Conservation (phyloP, 2,888 invertebrate genomes). For the Calameuta filiformis region DNA sequence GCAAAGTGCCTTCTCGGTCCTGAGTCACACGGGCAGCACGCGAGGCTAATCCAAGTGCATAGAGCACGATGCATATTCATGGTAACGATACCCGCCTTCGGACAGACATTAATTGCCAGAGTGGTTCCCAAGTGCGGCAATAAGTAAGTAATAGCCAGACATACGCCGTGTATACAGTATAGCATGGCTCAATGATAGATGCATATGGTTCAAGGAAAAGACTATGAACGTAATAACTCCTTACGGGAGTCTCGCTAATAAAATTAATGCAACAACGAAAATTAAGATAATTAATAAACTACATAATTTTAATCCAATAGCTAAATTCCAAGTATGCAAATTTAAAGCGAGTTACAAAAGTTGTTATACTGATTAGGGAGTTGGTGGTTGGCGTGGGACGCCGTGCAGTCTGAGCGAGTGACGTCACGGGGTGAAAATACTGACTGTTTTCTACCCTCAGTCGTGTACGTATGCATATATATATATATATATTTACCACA, state of each 20-base stretch:
- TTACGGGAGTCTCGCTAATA: background rate
- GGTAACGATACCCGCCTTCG: background rate
- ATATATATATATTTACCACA: background rate
- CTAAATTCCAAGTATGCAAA: background rate
- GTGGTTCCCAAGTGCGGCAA: background rate
- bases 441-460: slow-evolving; percentile 3
- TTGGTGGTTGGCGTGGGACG: slow-evolving; percentile 6
- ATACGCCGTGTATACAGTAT: background rate
- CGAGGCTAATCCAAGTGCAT: background rate
- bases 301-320: background rate
- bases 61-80: background rate
- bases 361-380: background rate
- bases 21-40: background rate
- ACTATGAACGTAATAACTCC: background rate
- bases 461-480: background rate
- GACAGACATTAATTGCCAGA: background rate
- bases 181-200: background rate
- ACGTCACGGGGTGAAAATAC: slow-evolving; percentile 23
- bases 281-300: background rate
- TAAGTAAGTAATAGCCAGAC: background rate
- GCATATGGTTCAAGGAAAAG: background rate
- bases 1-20: background rate
- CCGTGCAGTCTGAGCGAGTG: slow-evolving; percentile 21
- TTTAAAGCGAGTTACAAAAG: background rate
- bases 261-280: background rate